These are phyloP conservation scores for Rhinella marina DNA, from an alignment of 2,797 vertebrate species.

Conservation along the genomic window DNA sequence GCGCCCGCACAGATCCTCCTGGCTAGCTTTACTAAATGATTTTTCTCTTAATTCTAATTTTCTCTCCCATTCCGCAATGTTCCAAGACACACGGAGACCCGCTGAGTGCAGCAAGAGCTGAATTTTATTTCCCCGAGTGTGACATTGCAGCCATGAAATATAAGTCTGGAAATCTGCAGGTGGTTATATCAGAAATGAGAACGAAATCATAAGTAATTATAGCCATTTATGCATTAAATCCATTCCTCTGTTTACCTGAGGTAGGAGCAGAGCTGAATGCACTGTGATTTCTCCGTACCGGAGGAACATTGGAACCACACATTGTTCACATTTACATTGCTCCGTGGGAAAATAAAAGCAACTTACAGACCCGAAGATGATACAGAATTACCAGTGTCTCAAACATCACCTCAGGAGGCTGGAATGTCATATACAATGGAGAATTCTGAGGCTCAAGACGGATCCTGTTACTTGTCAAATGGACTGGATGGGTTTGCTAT, in stretches of 20 bases:
- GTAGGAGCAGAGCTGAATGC: neutral
- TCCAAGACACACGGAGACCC: slow-evolving; percentile 38
- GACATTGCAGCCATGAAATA: slow-evolving; percentile 55
- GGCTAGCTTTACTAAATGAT: slow-evolving; percentile 48
- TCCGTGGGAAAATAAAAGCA: neutral
- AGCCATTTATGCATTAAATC: slow-evolving; percentile 57
- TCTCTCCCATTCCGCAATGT: slow-evolving; percentile 40
- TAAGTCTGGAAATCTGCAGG: slow-evolving; percentile 41
- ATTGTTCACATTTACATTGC: slow-evolving; percentile 14
- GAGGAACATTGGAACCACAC: neutral
- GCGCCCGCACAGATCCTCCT: slow-evolving; percentile 27
- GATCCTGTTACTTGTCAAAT: neutral
- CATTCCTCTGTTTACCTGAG: slow-evolving; percentile 51
- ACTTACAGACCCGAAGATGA: neutral
- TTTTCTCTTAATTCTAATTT: slow-evolving; percentile 54
- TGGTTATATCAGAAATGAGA: slow-evolving; percentile 49
- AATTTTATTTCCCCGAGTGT: slow-evolving; percentile 40
- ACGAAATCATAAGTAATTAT: slow-evolving; percentile 49
- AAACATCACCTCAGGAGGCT: neutral
- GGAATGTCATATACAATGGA: neutral
- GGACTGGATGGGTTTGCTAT: neutral
- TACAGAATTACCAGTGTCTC: neutral
- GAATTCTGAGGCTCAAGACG: neutral
- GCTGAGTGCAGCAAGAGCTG: slow-evolving; percentile 40
- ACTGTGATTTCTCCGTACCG: neutral